Conservation (phyloP, 2,888 invertebrate genomes). For the Candidula unifasciata region DNA sequence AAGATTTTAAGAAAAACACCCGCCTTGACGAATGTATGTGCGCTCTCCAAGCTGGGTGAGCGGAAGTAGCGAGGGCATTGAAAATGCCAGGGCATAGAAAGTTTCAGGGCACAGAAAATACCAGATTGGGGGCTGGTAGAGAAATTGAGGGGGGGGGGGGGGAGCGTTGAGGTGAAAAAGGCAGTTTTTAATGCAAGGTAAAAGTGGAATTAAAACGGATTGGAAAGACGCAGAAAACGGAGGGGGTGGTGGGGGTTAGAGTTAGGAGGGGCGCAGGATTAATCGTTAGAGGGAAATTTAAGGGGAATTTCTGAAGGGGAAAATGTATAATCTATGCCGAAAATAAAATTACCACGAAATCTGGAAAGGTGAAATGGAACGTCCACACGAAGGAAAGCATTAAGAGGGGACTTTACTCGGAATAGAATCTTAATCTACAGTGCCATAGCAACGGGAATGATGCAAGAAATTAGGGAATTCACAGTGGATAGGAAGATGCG, state of each 20-base stretch:
- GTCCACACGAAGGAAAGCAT: background rate
- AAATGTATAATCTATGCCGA: background rate
- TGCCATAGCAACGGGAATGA: too few species aligned
- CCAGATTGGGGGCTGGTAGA: background rate
- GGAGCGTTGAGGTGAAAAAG: too few species aligned
- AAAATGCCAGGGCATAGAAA: background rate
- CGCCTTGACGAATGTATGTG: background rate
- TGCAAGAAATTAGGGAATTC: too few species aligned
- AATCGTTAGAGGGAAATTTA: background rate
- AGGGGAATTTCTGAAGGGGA: background rate
- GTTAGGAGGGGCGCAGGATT: background rate
- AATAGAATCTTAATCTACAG: too few species aligned
- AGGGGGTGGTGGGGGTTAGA: background rate
- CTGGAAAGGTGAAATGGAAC: background rate
- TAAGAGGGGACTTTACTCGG: too few species aligned
- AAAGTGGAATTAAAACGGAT: background rate
- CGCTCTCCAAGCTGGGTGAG: background rate
- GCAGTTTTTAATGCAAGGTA: background rate
- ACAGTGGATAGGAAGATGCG: too few species aligned
- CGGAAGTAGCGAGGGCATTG: background rate
- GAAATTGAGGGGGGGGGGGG: background rate
- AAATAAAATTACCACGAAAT: slow-evolving; percentile 1
- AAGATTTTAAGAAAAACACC: slow-evolving; percentile 1
- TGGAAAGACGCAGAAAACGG: background rate
- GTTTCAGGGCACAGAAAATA: background rate